These are phyloP conservation scores for Meloe dianella DNA, from an alignment of 2,888 invertebrate species.

Conservation along the genomic window DNA sequence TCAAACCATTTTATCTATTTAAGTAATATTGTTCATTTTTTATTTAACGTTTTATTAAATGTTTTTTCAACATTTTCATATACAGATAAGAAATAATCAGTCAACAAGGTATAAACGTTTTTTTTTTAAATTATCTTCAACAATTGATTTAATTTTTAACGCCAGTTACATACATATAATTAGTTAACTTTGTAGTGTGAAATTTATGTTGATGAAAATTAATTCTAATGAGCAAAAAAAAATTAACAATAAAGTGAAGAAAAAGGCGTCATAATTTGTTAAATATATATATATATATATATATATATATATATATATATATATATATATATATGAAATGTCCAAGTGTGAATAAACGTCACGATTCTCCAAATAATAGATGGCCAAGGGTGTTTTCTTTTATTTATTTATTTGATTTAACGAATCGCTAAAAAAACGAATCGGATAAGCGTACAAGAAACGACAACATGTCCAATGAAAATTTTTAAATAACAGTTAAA, in stretches of 20 bases:
- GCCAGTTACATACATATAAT: neutral
- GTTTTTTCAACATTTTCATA: constrained; percentile 1
- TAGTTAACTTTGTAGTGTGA: neutral
- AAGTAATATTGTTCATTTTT: constrained; percentile 28
- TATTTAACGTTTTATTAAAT: constrained; percentile 5
- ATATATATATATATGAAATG: too few relatives aligned
- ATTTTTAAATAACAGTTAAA: too few relatives aligned
- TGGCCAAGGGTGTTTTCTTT: too few relatives aligned
- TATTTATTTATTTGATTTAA: too few relatives aligned
- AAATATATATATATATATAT: too few relatives aligned
- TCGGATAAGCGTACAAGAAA: too few relatives aligned
- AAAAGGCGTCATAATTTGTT: neutral
- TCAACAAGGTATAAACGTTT: neutral
- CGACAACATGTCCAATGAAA: too few relatives aligned
- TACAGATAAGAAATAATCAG: constrained; percentile 12
- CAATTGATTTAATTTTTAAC: neutral
- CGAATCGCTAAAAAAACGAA: neutral
- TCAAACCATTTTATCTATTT: constrained; percentile 38
- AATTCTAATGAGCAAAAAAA: neutral
- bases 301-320: too few relatives aligned
- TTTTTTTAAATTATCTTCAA: neutral
- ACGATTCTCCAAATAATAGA: neutral
- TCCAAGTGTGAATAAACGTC: neutral
- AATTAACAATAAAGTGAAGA: neutral
- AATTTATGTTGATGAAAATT: neutral